Evolutionary conservation across 2,888 invertebrate species (phyloP).

Genomic region (Eilema sororculum): DNA sequence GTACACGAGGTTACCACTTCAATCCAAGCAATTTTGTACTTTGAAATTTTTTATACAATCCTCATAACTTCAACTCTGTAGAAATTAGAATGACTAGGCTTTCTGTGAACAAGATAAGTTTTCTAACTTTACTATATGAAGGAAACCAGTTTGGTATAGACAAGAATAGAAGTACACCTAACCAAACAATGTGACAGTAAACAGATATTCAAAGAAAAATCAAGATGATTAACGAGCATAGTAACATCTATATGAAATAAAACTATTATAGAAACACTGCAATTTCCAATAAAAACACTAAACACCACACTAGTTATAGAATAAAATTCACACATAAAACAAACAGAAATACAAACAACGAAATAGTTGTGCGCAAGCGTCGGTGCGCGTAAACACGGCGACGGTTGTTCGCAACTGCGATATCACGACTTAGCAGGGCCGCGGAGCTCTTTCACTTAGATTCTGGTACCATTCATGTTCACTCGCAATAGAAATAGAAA

Average conservation of each 20-base stretch:
- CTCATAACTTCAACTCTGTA: background rate
- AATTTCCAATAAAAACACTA: constrained; percentile 11
- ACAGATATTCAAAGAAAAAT: background rate
- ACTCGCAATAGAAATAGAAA: constrained; percentile 29
- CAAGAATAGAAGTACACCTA: background rate
- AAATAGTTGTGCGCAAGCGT: constrained; percentile 47
- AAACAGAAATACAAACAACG: constrained; percentile 41
- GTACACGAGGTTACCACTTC: background rate
- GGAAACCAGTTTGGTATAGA: background rate
- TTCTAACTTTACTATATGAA: background rate
- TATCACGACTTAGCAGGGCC: constrained; percentile 49
- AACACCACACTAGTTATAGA: background rate
- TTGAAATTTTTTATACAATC: background rate
- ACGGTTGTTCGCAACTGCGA: constrained; percentile 72
- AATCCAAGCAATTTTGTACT: background rate
- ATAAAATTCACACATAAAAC: constrained; percentile 44
- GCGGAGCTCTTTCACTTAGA: constrained; percentile 79
- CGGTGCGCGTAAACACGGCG: constrained; percentile 73
- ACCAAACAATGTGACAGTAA: background rate
- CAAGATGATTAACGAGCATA: background rate
- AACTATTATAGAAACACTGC: constrained; percentile 1
- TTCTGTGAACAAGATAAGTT: background rate
- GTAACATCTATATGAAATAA: background rate
- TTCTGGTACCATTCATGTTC: constrained; percentile 49
- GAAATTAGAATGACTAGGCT: too few relatives aligned